Evolutionary conservation across 2,797 vertebrate genomes (phyloP).

Genomic region (Hybognathus amarus): DNA sequence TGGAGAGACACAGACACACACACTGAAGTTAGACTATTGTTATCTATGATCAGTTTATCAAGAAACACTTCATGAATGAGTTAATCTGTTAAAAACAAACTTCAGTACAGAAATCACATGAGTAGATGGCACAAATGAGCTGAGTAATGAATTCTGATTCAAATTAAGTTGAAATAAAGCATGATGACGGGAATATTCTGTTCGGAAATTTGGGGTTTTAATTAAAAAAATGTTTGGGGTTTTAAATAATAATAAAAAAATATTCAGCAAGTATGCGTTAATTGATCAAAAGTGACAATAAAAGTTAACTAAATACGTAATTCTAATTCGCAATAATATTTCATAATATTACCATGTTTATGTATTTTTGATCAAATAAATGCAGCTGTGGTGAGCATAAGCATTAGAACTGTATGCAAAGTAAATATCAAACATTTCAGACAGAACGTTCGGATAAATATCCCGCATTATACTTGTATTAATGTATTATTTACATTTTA

Average conservation of each 20-base stretch:
- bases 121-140: slow-evolving; percentile 12
- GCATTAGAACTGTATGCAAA: neutral
- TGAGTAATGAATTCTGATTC: neutral
- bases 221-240: too few species aligned
- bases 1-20: slow-evolving; percentile 64
- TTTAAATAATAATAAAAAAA: too few species aligned
- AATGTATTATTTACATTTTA: neutral
- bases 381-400: neutral
- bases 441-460: neutral
- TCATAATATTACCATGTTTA: neutral
- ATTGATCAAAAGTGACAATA: neutral
- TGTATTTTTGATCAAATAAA: neutral
- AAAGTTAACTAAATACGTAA: neutral
- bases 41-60: slow-evolving; percentile 34
- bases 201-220: neutral
- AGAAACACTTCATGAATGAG: slow-evolving; percentile 10
- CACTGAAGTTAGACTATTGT: neutral
- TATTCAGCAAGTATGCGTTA: too few species aligned
- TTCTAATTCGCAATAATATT: neutral
- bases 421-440: neutral
- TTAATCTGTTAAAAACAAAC: neutral
- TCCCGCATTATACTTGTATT: neutral
- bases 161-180: neutral
- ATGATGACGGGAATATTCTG: neutral
- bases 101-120: slow-evolving; percentile 1